Evolutionary conservation across 1,140 invertebrate species (phyloP).

Genomic region (Apocrypta bakeri): DNA sequence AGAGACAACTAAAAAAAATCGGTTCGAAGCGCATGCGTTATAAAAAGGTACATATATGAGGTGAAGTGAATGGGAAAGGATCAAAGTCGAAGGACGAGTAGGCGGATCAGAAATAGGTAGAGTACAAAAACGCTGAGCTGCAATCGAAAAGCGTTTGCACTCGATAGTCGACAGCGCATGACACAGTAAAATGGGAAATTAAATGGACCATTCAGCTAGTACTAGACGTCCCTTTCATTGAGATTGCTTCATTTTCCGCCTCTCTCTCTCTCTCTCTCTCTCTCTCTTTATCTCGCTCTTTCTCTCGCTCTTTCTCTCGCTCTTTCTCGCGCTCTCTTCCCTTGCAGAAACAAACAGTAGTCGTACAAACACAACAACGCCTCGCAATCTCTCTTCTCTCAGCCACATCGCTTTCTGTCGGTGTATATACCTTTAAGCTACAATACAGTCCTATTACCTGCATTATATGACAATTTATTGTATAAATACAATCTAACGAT

Average conservation of each 20-base stretch:
- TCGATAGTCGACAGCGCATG: not conserved
- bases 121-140: not conserved
- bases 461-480: too few relatives aligned
- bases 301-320: not conserved
- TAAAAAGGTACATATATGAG: too few relatives aligned
- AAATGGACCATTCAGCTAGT: constrained; percentile 8
- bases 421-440: too few relatives aligned
- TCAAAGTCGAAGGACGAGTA: too few relatives aligned
- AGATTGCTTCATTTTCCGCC: constrained; percentile 16
- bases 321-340: too few relatives aligned
- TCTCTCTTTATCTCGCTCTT: not conserved
- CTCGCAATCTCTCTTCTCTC: not conserved
- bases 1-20: too few relatives aligned
- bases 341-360: not conserved
- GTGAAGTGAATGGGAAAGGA: too few relatives aligned
- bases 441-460: too few relatives aligned
- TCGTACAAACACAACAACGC: not conserved
- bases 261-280: not conserved
- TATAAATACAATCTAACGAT: too few relatives aligned
- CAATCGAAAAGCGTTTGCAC: not conserved
- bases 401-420: not conserved
- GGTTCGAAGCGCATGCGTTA: too few relatives aligned
- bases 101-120: too few relatives aligned
- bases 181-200: constrained; percentile 25
- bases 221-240: not conserved